phyloP scores from a whole-genome alignment of 2,797 vertebrate species.

The Pelodytes ibericus region DNA sequence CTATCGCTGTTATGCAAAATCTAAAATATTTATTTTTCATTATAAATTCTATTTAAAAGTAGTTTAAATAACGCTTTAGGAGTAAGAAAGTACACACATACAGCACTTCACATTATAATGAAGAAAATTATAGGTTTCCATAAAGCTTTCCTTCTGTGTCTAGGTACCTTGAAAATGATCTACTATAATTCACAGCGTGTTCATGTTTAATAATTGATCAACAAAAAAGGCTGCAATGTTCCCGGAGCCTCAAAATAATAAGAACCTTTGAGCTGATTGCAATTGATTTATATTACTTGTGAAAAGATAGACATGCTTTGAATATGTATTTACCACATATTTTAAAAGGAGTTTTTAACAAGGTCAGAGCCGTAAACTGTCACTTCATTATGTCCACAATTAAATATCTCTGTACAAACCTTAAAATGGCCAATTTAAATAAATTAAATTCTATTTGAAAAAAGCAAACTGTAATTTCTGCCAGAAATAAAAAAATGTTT shows the following conservation, averaged over 20 bases:
- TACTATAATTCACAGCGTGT: conserved; percentile 13
- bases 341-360: background rate
- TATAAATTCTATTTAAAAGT: background rate
- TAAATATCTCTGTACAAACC: background rate
- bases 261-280: background rate
- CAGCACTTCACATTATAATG: background rate
- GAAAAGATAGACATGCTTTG: background rate
- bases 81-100: background rate
- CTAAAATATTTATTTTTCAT: background rate
- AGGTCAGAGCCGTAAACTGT: background rate
- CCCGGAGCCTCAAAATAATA: conserved; percentile 3
- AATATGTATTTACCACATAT: conserved; percentile 14
- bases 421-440: background rate
- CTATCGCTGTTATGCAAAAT: too few relatives aligned
- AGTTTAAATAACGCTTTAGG: background rate
- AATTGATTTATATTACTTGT: conserved; percentile 19
- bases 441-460: background rate
- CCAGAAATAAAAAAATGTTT: conserved; percentile 2
- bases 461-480: conserved; percentile 5
- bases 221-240: conserved; percentile 4
- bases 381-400: background rate
- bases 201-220: conserved; percentile 18
- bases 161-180: conserved; percentile 5
- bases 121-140: background rate
- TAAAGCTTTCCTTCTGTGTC: background rate